Evolutionary conservation across 2,113 vertebrate species (phyloP), one percentile per base, ranked within the genome.

Genomic region (Fulmarus glacialis): DNA sequence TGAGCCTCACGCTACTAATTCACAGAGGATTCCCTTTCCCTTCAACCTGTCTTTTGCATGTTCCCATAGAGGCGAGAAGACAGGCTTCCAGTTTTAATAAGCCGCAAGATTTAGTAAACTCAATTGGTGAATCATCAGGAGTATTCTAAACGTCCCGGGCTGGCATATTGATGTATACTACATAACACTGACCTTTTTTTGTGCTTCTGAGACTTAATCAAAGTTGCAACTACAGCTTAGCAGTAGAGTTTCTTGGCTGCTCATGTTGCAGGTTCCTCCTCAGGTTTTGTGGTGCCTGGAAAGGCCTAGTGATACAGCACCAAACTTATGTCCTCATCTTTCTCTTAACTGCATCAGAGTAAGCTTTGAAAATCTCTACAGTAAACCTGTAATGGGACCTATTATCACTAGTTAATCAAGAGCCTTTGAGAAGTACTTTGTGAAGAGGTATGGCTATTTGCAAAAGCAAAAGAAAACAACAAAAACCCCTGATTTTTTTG

Each of bases 1-100:
- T 99, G 96, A 50, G 97, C 83, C 60, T 73, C 9, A 3, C 5
- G 5, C 30, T 56, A 13, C 36, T 47, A 2, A 30, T 6, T 15
- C 20, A 13, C 47, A n/a, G 32, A 71, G 42, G 40, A 17, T 73
- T 67, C 26, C 27, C n/a, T 40, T 60, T 21, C 60, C 62, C 34
- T 55, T 56, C 88, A 71, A 3, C 29, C 30, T 79, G 29, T 40
- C 38, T 67, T 23, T 53, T 38, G 12, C 6, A 1, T n/a, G 19
- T 20, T 93, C 38, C n/a, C 19, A 52, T 62, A 47, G 32, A 82
- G 32, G 36, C 71, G 15, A 80, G 43, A 64, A 50, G 45, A 62
- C 12, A 20, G 16, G 26, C 42, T 92, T 83, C 34, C 12, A 12
- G 45, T 66, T 92, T 42, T 84, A 68, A 48, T 38, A 42, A 60